A percentile compares a stretch with the other conserved stretches of the same genome.
Evolutionary conservation across 2,888 invertebrate species (phyloP).

Genomic region (Pterobdella sp.): DNA sequence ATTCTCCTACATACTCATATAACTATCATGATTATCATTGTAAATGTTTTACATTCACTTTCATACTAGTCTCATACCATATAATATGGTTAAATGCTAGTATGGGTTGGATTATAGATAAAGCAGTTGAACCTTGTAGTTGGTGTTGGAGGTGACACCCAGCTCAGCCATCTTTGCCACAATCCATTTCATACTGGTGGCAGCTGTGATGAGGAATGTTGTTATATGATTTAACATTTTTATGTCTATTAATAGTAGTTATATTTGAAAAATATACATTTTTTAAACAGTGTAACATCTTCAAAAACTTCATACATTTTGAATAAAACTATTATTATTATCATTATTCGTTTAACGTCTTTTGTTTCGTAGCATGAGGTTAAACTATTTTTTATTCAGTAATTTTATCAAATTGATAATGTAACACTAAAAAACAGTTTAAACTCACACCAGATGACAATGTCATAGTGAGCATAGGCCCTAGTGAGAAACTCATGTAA

Average conservation of each 20-base stretch:
- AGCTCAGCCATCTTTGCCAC: slow-evolving; percentile 89
- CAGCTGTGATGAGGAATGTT: slow-evolving; percentile 55
- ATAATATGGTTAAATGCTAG: too few species aligned
- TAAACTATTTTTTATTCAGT: too few species aligned
- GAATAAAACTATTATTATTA: background rate
- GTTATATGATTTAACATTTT: background rate
- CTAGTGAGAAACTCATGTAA: slow-evolving; percentile 81
- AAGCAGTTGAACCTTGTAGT: slow-evolving; percentile 74
- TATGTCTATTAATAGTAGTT: background rate
- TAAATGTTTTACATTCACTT: too few species aligned
- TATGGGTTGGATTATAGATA: too few species aligned
- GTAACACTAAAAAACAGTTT: slow-evolving; percentile 10
- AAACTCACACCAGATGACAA: slow-evolving; percentile 78
- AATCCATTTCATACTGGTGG: slow-evolving; percentile 96
- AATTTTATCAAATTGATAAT: too few species aligned
- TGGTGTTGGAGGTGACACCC: slow-evolving; percentile 68
- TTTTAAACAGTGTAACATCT: background rate
- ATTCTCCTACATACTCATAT: too few species aligned
- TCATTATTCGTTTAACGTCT: too few species aligned
- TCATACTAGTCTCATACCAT: too few species aligned
- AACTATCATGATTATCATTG: too few species aligned
- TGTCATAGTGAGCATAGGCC: slow-evolving; percentile 69
- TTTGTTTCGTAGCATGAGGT: too few species aligned
- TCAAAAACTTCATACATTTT: background rate
- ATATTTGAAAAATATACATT: too few species aligned